These are phyloP conservation scores for Panagrolaimus sp. DNA, from an alignment of 1,140 invertebrate genomes.

Conservation along the genomic window DNA sequence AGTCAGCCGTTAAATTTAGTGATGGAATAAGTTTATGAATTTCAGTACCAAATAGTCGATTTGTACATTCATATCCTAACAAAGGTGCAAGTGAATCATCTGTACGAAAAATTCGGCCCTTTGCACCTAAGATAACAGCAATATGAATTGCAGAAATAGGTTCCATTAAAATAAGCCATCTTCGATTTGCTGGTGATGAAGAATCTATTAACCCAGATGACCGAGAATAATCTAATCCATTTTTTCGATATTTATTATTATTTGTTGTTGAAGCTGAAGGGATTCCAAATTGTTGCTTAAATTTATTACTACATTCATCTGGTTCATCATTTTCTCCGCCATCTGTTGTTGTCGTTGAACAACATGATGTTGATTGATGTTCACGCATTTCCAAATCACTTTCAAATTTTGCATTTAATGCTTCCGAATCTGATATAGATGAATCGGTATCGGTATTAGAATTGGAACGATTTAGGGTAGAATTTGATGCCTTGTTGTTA, in stretches of 20 bases:
- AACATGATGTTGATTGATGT: neutral
- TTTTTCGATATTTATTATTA: too few relatives aligned
- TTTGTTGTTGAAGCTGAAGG: too few relatives aligned
- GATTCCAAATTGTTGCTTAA: too few relatives aligned
- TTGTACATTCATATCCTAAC: slow-evolving; percentile 48
- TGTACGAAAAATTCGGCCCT: slow-evolving; percentile 44
- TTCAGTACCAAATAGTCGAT: slow-evolving; percentile 44
- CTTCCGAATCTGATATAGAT: neutral
- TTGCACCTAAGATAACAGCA: slow-evolving; percentile 39
- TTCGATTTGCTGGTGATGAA: slow-evolving; percentile 15
- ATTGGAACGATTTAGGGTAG: neutral
- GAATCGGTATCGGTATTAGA: neutral
- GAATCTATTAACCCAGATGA: too few relatives aligned
- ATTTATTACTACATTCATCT: neutral
- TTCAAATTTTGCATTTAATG: neutral
- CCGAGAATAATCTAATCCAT: too few relatives aligned
- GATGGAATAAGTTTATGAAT: slow-evolving; percentile 37
- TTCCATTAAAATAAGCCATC: slow-evolving; percentile 51
- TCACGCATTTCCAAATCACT: neutral
- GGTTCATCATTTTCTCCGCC: neutral
- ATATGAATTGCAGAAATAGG: slow-evolving; percentile 45
- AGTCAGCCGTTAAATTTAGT: slow-evolving; percentile 26
- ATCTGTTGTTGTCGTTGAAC: neutral
- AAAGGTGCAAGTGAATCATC: slow-evolving; percentile 39
- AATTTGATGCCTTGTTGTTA: too few relatives aligned